Percentiles rank a stretch among this genome's conserved stretches.
These are phyloP conservation scores for Donacobius atricapilla DNA, from an alignment of 2,113 vertebrate genomes.

Conservation along the genomic window DNA sequence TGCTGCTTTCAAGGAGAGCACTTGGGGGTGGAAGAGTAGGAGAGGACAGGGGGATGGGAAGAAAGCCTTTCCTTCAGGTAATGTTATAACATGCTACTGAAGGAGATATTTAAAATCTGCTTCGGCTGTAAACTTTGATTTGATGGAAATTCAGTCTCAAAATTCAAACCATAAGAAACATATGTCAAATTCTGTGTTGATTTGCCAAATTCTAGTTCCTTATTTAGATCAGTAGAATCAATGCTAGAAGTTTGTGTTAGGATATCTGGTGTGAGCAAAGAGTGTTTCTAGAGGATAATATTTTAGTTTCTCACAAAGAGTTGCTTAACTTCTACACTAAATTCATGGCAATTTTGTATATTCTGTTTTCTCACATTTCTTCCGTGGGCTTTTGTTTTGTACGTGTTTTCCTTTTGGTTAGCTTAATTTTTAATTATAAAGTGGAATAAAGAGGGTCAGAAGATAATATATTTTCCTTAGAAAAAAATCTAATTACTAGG, in stretches of 20 bases:
- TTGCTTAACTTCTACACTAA: not conserved
- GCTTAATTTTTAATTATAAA: not conserved
- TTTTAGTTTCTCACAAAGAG: not conserved
- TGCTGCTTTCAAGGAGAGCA: conserved; percentile 64
- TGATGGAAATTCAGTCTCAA: not conserved
- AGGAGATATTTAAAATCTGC: not conserved
- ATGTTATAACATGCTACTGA: not conserved
- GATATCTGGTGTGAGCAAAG: not conserved
- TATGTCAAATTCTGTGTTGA: not conserved
- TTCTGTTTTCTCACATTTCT: not conserved
- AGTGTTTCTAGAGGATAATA: not conserved
- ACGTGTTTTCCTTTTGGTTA: not conserved
- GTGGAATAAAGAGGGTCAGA: not conserved
- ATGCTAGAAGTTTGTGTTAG: not conserved
- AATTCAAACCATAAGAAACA: not conserved
- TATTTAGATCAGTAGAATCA: not conserved
- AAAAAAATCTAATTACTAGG: not conserved
- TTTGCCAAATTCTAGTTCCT: not conserved
- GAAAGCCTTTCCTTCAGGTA: not conserved
- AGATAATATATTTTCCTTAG: not conserved
- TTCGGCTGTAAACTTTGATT: not conserved
- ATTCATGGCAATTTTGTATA: not conserved
- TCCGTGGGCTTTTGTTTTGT: not conserved
- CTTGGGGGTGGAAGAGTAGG: not conserved
- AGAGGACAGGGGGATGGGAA: not conserved